Base-by-base conservation (phyloP, 92 coral and sea anemone genomes). In the Umimayanthus kanabou region DNA sequence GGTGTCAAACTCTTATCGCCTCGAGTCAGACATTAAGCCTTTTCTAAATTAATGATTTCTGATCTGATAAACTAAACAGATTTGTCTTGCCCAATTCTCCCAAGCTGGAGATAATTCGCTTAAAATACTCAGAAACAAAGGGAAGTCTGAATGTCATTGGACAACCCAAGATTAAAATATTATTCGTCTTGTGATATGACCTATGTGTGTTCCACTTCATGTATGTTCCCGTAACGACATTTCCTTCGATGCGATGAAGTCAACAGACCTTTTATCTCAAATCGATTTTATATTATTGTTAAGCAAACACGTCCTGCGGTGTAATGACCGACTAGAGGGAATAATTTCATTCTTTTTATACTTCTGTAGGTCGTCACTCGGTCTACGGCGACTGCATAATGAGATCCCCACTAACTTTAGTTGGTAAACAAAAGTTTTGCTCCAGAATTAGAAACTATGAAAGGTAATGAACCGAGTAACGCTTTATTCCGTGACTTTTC, bases 401-500 rank as follows among this genome's bases (percentile, higher is more conserved):
- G 42, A 83, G 87, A 33, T 69, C 42, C 39, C 87, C 64, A 26
- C 65, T 73, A 42, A 43, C 77, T 25, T 14, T 45, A 47, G 40
- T 7, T n/a, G 22, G 65, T 83, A 83, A 83, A 83, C 87, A 83
- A 83, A n/a, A 22, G 15, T 20, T 29, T 45, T 79, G 87, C 42
- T 43, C 87, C 45, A 83, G 64, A 47, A 65, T 82, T 67, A 61
- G 64, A 82, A 40, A 30, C 39, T 66, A 53, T 11, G 55, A 26
- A 65, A 43, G 58, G 16, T 26, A 83, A 45, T 45, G 87, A 50
- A 83, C 43, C 87, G 87, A n/a, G 43, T 70, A 28, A 83, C 78
- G 65, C 18, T 42, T 22, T 74, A 39, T 92, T 94, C 91, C 97
- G 97, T 94, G 97, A 94, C 93, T 82, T 47, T 53, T 20, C 30